These are phyloP conservation scores for Hyla sarda DNA, from an alignment of 2,113 vertebrate genomes.

Conservation along the genomic window DNA sequence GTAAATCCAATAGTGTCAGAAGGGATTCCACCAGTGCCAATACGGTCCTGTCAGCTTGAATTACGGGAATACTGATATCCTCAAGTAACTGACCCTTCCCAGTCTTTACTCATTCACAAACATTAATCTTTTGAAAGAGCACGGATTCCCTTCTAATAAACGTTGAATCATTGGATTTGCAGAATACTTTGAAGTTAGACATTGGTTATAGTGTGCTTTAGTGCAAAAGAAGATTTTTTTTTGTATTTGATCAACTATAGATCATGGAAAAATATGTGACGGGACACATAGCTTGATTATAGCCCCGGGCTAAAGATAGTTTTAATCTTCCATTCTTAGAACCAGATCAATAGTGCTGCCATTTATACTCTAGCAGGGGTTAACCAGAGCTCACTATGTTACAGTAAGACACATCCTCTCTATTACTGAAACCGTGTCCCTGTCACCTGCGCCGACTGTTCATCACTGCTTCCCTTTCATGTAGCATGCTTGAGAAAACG, in stretches of 20 bases:
- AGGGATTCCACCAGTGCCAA: background rate
- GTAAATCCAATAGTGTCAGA: background rate
- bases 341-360: slow-evolving; percentile 6
- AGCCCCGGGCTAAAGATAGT: slow-evolving; percentile 8
- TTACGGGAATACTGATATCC: background rate
- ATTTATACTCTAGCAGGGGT: slow-evolving; percentile 31
- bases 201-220: background rate
- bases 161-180: background rate
- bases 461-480: slow-evolving; percentile 46
- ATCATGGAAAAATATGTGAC: background rate
- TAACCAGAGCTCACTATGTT: slow-evolving; percentile 31
- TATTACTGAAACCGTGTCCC: slow-evolving; percentile 35
- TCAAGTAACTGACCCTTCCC: too few species aligned
- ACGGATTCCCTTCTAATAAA: background rate
- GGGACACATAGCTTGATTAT: background rate
- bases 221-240: background rate
- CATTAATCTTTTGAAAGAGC: background rate
- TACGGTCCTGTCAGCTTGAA: background rate
- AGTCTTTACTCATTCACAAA: background rate
- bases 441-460: slow-evolving; percentile 31
- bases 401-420: slow-evolving; percentile 41
- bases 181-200: background rate
- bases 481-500: slow-evolving; percentile 50
- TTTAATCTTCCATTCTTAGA: slow-evolving; percentile 30
- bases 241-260: slow-evolving; percentile 4